Percentiles rank a stretch among this genome's conserved stretches.
Conservation (phyloP, 2,888 invertebrate species). For the Lasioglossum lativentre region DNA sequence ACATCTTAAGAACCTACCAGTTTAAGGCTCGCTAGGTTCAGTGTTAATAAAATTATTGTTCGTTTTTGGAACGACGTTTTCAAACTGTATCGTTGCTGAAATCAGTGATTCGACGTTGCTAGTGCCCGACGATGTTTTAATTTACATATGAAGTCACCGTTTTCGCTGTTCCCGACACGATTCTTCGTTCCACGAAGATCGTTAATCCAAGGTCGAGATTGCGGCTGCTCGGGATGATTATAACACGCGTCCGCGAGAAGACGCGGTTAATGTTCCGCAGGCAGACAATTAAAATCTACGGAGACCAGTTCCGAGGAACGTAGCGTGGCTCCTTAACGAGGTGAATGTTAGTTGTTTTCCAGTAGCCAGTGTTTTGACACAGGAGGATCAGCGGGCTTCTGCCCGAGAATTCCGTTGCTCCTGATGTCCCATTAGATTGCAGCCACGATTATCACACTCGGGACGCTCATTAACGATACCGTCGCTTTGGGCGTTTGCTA, state of each 20-base stretch:
- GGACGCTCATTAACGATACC: background rate
- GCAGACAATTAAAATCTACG: slow-evolving; percentile 65
- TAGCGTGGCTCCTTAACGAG: slow-evolving; percentile 55
- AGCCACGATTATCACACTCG: background rate
- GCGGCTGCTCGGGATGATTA: slow-evolving; percentile 25
- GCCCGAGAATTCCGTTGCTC: background rate
- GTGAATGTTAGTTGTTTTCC: slow-evolving; percentile 41
- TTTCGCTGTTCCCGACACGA: background rate
- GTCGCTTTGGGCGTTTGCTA: background rate
- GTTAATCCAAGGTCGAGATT: slow-evolving; percentile 41
- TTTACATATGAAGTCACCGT: background rate
- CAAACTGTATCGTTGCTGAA: background rate
- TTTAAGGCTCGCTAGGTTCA: too few relatives aligned
- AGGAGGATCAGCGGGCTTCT: background rate
- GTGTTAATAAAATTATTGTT: background rate
- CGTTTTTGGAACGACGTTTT: background rate
- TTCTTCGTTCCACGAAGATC: slow-evolving; percentile 14
- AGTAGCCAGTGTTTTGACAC: background rate
- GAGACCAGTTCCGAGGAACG: slow-evolving; percentile 48
- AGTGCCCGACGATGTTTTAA: background rate
- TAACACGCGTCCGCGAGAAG: slow-evolving; percentile 20
- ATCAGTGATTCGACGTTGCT: background rate
- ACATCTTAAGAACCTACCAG: too few relatives aligned
- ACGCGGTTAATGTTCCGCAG: slow-evolving; percentile 29
- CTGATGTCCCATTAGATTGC: background rate